Evolutionary conservation across 2,797 vertebrate species (phyloP).

Genomic region (Caiman crocodilus): DNA sequence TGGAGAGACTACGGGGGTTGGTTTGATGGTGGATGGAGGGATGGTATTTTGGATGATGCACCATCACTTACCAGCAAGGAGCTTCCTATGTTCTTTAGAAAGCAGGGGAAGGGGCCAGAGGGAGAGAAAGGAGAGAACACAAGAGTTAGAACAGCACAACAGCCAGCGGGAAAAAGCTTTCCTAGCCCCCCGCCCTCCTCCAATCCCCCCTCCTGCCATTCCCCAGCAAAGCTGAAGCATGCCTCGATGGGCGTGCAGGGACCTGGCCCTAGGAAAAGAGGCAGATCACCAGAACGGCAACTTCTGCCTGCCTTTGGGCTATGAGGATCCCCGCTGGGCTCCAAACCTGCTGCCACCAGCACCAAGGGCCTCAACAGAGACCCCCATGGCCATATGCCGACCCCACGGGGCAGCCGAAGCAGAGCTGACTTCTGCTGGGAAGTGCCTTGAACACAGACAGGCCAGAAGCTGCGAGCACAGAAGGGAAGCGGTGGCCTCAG

Average conservation of each 20-base stretch:
- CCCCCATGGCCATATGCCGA: no score
- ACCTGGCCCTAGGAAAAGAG: neutral
- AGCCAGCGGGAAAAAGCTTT: neutral
- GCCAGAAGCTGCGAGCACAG: no score
- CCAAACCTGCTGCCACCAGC: neutral
- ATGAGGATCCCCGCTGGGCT: neutral
- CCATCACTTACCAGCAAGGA: slow-evolving; percentile 79
- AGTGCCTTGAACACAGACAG: no score
- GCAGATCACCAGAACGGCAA: neutral
- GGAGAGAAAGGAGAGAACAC: slow-evolving; percentile 72
- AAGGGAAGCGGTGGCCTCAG: neutral
- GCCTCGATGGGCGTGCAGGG: neutral
- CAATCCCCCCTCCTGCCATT: neutral
- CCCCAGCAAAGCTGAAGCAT: neutral
- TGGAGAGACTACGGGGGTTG: neutral
- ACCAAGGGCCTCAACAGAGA: neutral
- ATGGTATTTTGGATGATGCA: neutral
- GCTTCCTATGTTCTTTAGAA: slow-evolving; percentile 81
- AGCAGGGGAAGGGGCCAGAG: slow-evolving; percentile 39
- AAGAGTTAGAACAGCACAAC: slow-evolving; percentile 62
- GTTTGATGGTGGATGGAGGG: slow-evolving; percentile 60
- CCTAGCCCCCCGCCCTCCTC: neutral
- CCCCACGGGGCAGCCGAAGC: accelerated
- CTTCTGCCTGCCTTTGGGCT: neutral
- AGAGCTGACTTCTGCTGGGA: no score